Conservation (phyloP, 2,888 invertebrate genomes). For the Entomobrya multifasciata region DNA sequence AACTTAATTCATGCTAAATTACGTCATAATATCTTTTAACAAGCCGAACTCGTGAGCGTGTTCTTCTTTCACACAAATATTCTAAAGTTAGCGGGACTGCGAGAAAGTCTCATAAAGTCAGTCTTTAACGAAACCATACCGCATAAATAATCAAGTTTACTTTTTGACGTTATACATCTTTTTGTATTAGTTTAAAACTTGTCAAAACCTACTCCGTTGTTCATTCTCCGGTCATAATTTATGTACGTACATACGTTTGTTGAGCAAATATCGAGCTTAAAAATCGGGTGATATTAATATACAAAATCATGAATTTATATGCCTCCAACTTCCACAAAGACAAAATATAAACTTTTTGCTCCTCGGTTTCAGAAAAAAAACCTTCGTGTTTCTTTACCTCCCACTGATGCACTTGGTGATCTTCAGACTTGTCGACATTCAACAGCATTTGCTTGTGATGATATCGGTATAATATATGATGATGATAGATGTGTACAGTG, state of each 20-base stretch:
- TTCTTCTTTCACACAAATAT: constrained; percentile 22
- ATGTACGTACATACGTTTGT: neutral
- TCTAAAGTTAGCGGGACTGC: constrained; percentile 28
- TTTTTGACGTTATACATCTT: no score
- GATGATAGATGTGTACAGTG: no score
- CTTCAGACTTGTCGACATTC: constrained; percentile 11
- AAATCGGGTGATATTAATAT: constrained; percentile 28
- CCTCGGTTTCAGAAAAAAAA: neutral
- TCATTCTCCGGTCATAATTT: no score
- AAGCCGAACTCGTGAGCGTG: constrained; percentile 7
- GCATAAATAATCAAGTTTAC: constrained; percentile 20
- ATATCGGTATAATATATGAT: constrained; percentile 3
- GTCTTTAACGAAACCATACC: constrained; percentile 14
- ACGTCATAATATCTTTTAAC: neutral
- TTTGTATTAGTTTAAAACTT: no score
- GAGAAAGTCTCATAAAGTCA: neutral
- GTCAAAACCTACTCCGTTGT: neutral
- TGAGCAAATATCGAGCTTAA: neutral
- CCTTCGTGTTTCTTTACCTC: constrained; percentile 16
- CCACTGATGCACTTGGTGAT: constrained; percentile 1
- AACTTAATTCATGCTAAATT: no score
- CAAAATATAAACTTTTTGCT: constrained; percentile 26
- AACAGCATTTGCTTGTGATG: neutral
- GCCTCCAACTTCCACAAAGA: constrained; percentile 4
- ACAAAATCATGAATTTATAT: neutral